phyloP scores from a whole-genome alignment of 2,888 invertebrate genomes.

The Cephus pulcher region DNA sequence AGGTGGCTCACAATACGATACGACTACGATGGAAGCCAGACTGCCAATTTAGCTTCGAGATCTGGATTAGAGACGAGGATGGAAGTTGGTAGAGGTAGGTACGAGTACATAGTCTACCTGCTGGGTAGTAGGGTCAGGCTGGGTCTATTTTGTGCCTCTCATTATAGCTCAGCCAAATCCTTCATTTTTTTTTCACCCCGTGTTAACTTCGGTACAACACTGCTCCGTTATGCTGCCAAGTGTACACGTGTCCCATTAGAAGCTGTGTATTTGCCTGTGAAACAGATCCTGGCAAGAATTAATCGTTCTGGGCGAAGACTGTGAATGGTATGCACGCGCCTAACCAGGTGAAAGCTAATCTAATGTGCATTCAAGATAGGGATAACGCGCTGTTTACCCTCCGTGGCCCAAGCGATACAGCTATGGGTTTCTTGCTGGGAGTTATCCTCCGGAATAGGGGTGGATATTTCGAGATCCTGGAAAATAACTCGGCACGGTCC shows the following conservation, averaged over 20 bases:
- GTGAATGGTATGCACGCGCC: background rate
- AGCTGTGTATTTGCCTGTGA: background rate
- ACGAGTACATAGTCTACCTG: background rate
- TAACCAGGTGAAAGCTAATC: background rate
- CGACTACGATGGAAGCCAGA: conserved; percentile 11
- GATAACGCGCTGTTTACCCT: background rate
- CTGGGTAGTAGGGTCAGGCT: background rate
- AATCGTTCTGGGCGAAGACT: background rate
- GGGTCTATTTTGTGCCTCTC: background rate
- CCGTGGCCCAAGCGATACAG: background rate
- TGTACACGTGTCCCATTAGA: background rate
- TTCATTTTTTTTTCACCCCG: background rate
- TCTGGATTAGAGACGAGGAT: conserved; percentile 37
- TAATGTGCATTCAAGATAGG: background rate
- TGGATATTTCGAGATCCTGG: background rate
- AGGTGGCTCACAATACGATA: conserved; percentile 37
- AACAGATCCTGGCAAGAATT: background rate
- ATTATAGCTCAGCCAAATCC: background rate
- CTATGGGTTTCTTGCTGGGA: background rate
- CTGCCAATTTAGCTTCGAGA: conserved; percentile 34
- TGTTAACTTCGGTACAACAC: background rate
- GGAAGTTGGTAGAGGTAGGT: conserved; percentile 14
- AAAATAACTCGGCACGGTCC: background rate
- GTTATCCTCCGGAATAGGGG: background rate
- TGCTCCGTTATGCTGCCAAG: background rate